Evolutionary conservation across 2,113 vertebrate species (phyloP).

Genomic region (Tragelaphus imberbis): DNA sequence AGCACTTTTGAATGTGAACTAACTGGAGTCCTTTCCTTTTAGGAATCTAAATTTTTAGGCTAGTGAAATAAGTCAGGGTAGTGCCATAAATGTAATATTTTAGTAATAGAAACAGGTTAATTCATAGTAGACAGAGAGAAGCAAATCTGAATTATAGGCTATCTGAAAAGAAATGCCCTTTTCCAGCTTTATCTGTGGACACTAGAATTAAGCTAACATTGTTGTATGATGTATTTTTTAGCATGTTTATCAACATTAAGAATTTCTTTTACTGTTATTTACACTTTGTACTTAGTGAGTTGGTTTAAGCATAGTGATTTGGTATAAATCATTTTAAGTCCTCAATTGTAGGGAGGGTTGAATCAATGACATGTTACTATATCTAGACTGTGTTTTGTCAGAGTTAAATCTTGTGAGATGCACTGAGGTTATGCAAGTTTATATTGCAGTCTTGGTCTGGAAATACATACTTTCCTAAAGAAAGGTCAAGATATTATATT

Average conservation of each 20-base stretch:
- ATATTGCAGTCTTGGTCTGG: not conserved
- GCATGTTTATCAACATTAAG: not conserved
- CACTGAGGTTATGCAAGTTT: not conserved
- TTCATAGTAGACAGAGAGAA: not conserved
- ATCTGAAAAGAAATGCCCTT: not conserved
- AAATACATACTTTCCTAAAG: slow-evolving; percentile 27
- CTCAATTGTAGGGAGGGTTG: not conserved
- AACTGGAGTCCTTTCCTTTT: not conserved
- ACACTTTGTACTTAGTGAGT: not conserved
- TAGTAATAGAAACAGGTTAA: not conserved
- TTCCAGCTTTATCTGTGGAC: not conserved
- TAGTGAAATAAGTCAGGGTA: not conserved
- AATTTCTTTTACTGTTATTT: slow-evolving; percentile 6
- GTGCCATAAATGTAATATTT: not conserved
- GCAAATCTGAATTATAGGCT: not conserved
- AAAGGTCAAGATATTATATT: not conserved
- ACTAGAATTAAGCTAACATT: not conserved
- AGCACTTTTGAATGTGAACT: not conserved
- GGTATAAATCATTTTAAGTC: not conserved
- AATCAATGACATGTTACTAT: not conserved
- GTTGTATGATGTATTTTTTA: not conserved
- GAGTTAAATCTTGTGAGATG: not conserved
- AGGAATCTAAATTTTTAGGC: not conserved
- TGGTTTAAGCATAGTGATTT: slow-evolving; percentile 10
- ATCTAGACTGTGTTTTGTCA: not conserved